Base-by-base conservation (phyloP, 1,140 invertebrate genomes). In the Lethocerus indicus region DNA sequence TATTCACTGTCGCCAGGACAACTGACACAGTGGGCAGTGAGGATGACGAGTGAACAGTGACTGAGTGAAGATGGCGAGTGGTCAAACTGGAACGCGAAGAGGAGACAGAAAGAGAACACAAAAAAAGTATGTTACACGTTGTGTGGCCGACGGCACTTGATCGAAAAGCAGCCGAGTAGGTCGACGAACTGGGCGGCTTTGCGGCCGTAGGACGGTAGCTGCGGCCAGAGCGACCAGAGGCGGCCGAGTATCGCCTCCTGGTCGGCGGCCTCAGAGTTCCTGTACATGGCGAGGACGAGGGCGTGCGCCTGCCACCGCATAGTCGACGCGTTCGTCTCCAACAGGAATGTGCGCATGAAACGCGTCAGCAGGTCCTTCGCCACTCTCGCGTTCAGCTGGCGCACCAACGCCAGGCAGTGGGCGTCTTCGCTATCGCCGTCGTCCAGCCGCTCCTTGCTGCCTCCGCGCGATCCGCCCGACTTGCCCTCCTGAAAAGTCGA, bases 151-250 rank as follows among this genome's bases (percentile, higher is more conserved):
- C n/a, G n/a, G n/a, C 77, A 89, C 62, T 87, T 89, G 0, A 94
- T 69, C 0, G 87, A 86, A 60, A 94, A 88, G 64, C 90, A 95
- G 0, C 92, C 93, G 0, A 97, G 71, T 0, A 98, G 68, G 65
- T 98, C 93, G 1, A 96, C 91, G 69, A 96, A 97, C 65, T 97
- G 93, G 0, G 87, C 81, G 2, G 91, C 90, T 65, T 95, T 89
- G 0, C 86, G 72, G 2, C 93, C 94, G 62, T 92, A 95, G 44
- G 81, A 76, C 0, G 89, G 87, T 27, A 97, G 68, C 37, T 86
- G 69, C 2, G 87, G 87, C 92, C 93, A 97, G 26, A 97, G 64
- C 36, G 75, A 76, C 91, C 91, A 95, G 56, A 96, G 67, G 3
- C 91, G 67, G 45, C 86, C 82, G 0, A 95, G 67, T 16, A 96